A percentile compares a stretch with the other conserved stretches of the same genome.
Evolutionary conservation across 2,797 vertebrate genomes (phyloP).

Genomic region (Halcyon leucocephala): DNA sequence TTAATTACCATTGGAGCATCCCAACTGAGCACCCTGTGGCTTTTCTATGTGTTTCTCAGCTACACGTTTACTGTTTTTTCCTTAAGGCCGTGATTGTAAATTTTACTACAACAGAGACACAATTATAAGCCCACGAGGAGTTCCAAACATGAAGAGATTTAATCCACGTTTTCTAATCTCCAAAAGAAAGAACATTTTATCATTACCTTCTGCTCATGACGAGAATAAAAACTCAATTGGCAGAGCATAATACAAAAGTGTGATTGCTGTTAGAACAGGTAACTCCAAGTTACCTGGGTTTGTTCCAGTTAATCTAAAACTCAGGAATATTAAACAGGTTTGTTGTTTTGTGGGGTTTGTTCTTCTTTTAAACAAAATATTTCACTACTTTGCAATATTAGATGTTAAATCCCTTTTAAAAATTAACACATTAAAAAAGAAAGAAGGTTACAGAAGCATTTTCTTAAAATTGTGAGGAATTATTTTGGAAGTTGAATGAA

Average conservation of each 20-base stretch:
- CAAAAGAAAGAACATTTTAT: neutral
- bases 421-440: neutral
- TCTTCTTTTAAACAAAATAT: neutral
- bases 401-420: neutral
- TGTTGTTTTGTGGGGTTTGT: rapidly evolving
- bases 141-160: neutral
- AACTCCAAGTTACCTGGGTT: neutral
- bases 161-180: neutral
- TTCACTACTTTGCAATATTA: neutral
- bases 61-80: neutral
- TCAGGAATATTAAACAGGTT: neutral
- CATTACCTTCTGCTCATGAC: neutral
- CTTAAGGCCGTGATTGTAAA: neutral
- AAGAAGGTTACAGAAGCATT: neutral
- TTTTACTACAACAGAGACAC: neutral
- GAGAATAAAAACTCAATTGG: neutral
- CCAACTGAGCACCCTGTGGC: neutral
- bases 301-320: neutral
- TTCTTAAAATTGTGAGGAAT: neutral
- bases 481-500: neutral
- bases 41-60: neutral
- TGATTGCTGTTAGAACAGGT: neutral
- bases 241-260: neutral
- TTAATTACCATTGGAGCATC: neutral
- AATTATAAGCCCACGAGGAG: neutral